A percentile compares a stretch with the other conserved stretches of the same genome.
Evolutionary conservation across 2,113 vertebrate species (phyloP).

Genomic region (Anoura caudifer): DNA sequence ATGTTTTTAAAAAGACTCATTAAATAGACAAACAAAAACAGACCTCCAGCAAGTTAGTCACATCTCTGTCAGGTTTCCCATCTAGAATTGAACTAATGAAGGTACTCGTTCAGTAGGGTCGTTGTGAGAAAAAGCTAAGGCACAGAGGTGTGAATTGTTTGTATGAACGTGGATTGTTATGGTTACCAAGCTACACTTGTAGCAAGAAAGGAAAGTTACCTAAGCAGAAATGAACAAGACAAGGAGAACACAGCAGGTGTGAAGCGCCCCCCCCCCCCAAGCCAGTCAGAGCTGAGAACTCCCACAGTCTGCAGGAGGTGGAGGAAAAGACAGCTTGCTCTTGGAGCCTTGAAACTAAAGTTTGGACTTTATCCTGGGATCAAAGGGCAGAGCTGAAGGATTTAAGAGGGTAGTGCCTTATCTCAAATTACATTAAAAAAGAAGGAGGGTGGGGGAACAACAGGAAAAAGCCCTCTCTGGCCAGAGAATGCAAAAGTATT

Average conservation of each 20-base stretch:
- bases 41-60: not conserved
- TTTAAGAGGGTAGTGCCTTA: not conserved
- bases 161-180: not conserved
- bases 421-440: not conserved
- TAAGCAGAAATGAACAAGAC: not conserved
- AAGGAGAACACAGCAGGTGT: not conserved
- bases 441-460: too few relatives aligned
- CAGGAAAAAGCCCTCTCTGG: not conserved
- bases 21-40: too few relatives aligned
- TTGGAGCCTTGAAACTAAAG: not conserved
- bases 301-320: not conserved
- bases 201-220: not conserved
- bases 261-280: not conserved
- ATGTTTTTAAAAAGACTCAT: not conserved
- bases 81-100: not conserved
- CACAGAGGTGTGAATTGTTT: not conserved
- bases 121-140: not conserved
- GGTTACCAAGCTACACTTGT: not conserved
- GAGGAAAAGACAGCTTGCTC: not conserved
- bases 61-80: not conserved
- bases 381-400: not conserved
- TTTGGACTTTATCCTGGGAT: conserved; percentile 43
- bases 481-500: not conserved
- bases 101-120: not conserved
- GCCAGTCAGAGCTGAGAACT: not conserved